Evolutionary conservation across 2,113 vertebrate genomes (phyloP), one percentile per base, ranked within the genome.

Genomic region (Potamarius usumacintae): DNA sequence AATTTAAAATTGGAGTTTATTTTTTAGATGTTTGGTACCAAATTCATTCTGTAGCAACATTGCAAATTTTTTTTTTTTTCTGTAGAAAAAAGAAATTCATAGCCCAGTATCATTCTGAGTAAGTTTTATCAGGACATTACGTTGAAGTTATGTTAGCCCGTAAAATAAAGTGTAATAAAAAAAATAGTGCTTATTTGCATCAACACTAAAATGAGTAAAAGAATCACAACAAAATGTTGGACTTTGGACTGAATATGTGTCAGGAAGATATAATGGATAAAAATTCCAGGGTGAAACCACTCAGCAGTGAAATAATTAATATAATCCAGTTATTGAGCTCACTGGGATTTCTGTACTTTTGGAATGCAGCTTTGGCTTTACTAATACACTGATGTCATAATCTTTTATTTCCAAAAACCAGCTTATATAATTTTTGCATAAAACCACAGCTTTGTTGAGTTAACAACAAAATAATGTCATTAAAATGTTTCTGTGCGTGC

Each of bases 341-440:
- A 10, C n/a, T 50, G 77, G 76, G 85, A 69, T 22, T 65, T 86
- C 25, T 69, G 48, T 69, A 15, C 69, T 42, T 79, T 34, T 69
- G 63, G 62, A 58, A 30, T 18, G 27, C 42, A 79, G 62, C 5
- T 2, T 48, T 55, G 53, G 69, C 18, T 60, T 74, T 17, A n/a
- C 52, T 48, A 79, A 69, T 18, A 7, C 76, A 27, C 76, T 84
- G 76, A 85, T 77, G 30, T 71, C 83, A 88, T 77, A 2, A 42
- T 18, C n/a, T 58, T 20, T 57, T 30, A 58, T 88, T 83, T 87
- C 72, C 72, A 69, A 53, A 78, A 15, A 20, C 34, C 50, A 20
- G 55, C 65, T 87, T 58, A 57, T 48, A 55, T 67, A 63, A 52
- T 50, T 78, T 78, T 58, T 85, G 71, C 7, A 25, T 18, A 72